Evolutionary conservation across 1,140 invertebrate genomes (phyloP).

Genomic region (Microplitis mediator): DNA sequence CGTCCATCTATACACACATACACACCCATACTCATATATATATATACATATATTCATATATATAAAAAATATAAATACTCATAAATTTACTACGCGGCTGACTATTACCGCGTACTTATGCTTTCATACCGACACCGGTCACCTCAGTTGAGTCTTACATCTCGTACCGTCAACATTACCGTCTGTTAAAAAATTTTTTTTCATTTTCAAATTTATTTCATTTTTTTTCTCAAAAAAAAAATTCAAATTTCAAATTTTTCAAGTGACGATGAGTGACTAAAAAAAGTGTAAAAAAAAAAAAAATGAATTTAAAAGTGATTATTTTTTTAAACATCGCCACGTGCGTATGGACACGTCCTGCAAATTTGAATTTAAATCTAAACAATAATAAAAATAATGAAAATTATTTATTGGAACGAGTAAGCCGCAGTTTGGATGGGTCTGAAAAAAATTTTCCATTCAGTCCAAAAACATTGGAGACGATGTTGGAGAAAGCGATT

Average conservation of each 20-base stretch:
- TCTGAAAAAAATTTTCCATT: conserved; percentile 35
- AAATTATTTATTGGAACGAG: background rate
- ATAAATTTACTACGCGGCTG: background rate
- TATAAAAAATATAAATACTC: background rate
- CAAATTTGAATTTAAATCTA: background rate
- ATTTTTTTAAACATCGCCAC: conserved; percentile 13
- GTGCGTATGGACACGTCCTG: conserved; percentile 1
- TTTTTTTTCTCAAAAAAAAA: too few relatives aligned
- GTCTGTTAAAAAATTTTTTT: background rate
- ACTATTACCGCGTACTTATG: conserved; percentile 55
- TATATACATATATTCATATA: background rate
- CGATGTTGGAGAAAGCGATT: conserved; percentile 57
- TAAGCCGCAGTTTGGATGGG: background rate
- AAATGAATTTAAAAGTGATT: background rate
- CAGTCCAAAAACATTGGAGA: conserved; percentile 48
- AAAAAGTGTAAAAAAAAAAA: conserved; percentile 13
- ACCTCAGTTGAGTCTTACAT: conserved; percentile 60
- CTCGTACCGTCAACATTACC: conserved; percentile 56
- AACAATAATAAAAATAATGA: background rate
- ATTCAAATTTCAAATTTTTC: background rate
- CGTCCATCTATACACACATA: too few relatives aligned
- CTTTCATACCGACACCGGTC: conserved; percentile 52
- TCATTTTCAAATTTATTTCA: too few relatives aligned
- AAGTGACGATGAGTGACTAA: background rate
- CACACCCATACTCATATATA: too few relatives aligned